Conservation (phyloP, 2,113 vertebrate genomes). For the Stomatorhinus ivindoensis region DNA sequence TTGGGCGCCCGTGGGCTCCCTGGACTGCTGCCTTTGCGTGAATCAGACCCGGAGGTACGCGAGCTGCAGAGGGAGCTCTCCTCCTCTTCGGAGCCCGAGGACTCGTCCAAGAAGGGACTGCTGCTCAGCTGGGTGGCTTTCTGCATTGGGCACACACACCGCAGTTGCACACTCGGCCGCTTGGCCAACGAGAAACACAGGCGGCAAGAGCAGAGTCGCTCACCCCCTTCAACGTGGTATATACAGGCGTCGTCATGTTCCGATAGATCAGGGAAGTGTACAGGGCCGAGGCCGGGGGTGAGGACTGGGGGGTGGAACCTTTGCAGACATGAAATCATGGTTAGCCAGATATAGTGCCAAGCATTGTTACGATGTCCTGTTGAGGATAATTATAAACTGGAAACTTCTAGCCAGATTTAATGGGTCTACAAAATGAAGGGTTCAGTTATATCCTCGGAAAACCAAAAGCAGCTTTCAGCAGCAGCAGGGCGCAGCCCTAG, state of each 20-base stretch:
- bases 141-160: constrained; percentile 46
- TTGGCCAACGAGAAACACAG: constrained; percentile 13
- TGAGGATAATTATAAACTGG: not conserved
- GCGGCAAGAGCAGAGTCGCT: constrained; percentile 7
- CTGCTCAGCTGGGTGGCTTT: constrained; percentile 88
- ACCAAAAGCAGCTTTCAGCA: not conserved
- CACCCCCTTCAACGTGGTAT: constrained; percentile 92
- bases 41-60: constrained; percentile 64
- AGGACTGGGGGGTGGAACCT: constrained; percentile 49
- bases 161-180: not conserved
- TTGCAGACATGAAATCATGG: not conserved
- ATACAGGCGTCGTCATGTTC: constrained; percentile 83
- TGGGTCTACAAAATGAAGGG: not conserved
- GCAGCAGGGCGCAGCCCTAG: not conserved
- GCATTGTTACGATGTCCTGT: not conserved
- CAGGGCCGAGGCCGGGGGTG: constrained; percentile 72
- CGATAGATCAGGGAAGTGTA: constrained; percentile 91
- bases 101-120: constrained; percentile 78
- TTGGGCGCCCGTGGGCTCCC: constrained; percentile 81
- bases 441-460: not conserved
- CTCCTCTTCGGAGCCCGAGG: constrained; percentile 84
- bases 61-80: constrained; percentile 76
- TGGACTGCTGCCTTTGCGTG: constrained; percentile 66
- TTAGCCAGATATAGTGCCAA: not conserved
- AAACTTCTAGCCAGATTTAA: not conserved